A percentile compares a stretch with the other conserved stretches of the same genome.
phyloP scores from a whole-genome alignment of 2,797 vertebrate species.

The Pangasius krempfi region DNA sequence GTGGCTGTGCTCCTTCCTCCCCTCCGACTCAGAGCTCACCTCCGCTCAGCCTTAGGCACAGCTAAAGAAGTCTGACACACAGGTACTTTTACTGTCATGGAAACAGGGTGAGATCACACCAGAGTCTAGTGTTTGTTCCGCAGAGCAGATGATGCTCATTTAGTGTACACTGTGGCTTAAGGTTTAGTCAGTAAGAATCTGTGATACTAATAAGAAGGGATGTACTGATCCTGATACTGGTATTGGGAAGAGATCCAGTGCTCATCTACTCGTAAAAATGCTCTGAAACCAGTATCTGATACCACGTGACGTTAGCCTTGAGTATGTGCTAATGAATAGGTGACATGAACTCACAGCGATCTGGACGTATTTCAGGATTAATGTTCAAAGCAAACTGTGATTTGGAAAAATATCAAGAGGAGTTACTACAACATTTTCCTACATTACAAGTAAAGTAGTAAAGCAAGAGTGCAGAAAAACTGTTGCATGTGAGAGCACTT shows the following conservation, averaged over 20 bases:
- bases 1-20: conserved; percentile 9
- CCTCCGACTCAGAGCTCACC: conserved; percentile 2
- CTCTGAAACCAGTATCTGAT: background rate
- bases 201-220: background rate
- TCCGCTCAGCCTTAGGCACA: background rate
- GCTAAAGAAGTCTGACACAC: conserved; percentile 4
- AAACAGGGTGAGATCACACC: conserved; percentile 10
- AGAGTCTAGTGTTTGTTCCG: background rate
- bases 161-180: background rate
- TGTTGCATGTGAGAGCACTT: too few species aligned
- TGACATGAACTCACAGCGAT: background rate
- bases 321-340: background rate
- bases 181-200: background rate
- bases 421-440: background rate
- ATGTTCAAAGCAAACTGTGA: background rate
- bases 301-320: background rate
- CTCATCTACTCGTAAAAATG: background rate
- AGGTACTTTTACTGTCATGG: background rate
- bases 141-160: background rate
- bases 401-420: background rate
- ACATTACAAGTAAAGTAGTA: background rate
- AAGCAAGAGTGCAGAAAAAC: too few species aligned
- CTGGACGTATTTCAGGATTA: background rate
- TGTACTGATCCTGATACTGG: background rate
- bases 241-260: background rate